phyloP scores from a whole-genome alignment of 2,797 vertebrate species.

The Oceanodroma leucorhoa region DNA sequence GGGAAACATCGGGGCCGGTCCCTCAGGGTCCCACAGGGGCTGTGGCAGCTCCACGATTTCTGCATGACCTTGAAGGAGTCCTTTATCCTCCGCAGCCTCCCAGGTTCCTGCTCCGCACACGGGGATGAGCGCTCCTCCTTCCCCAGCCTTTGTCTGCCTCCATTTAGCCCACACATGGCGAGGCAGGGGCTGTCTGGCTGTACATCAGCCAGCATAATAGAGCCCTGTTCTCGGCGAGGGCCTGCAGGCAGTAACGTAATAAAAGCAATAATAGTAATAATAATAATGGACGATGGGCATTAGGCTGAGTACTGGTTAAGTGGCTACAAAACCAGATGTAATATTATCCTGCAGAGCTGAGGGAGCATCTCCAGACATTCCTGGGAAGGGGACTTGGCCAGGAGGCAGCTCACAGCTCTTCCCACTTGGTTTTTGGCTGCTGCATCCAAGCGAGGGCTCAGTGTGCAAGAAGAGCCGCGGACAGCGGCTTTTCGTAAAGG shows the following conservation, averaged over 20 bases:
- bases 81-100: background rate
- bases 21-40: too few species aligned
- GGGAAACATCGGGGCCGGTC: background rate
- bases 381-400: conserved; percentile 23
- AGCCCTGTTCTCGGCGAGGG: background rate
- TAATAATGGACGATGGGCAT: conserved; percentile 64
- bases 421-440: background rate
- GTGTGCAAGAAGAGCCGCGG: fast-evolving
- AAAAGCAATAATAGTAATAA: conserved; percentile 63
- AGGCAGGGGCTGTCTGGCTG: conserved; percentile 33
- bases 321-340: conserved; percentile 52
- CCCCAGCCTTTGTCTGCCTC: conserved; percentile 25
- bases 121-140: background rate
- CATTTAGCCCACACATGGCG: background rate
- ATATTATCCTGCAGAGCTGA: conserved; percentile 34
- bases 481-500: background rate
- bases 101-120: background rate
- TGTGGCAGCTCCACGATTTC: background rate
- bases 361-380: conserved; percentile 54
- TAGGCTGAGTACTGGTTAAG: conserved; percentile 62
- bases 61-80: background rate
- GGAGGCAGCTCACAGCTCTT: conserved; percentile 3
- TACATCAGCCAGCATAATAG: conserved; percentile 50
- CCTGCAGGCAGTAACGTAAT: conserved; percentile 59
- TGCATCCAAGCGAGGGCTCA: background rate